Conservation (phyloP, 2,113 vertebrate species). For the Chlamydotis undulata region DNA sequence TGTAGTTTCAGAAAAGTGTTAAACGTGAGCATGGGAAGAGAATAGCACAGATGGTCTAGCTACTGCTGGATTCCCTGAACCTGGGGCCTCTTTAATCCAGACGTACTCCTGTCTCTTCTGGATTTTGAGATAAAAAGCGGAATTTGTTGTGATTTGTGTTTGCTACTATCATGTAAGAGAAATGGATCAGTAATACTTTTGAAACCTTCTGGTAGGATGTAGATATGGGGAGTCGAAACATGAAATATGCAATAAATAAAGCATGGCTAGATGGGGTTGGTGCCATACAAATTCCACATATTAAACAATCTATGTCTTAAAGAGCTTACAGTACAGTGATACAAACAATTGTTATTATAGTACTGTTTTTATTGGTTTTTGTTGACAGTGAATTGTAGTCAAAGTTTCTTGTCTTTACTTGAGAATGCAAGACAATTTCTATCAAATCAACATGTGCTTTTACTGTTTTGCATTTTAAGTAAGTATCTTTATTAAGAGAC, state of each 20-base stretch:
- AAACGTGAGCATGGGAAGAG: not conserved
- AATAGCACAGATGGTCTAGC: not conserved
- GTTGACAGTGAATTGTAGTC: not conserved
- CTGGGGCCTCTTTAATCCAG: not conserved
- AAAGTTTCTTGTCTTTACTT: not conserved
- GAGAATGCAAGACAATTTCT: not conserved
- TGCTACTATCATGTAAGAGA: not conserved
- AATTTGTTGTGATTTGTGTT: not conserved
- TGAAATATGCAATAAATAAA: not conserved
- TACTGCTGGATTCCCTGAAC: not conserved
- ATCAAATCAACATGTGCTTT: not conserved
- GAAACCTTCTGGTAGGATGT: not conserved
- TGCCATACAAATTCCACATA: not conserved
- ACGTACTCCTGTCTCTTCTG: rapidly evolving
- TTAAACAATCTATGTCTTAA: not conserved
- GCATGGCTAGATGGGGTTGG: not conserved
- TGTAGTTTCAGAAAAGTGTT: slow-evolving; percentile 26
- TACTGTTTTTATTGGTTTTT: not conserved
- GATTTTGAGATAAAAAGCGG: not conserved
- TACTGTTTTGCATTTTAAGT: not conserved
- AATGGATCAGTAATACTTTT: not conserved
- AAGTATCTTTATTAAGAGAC: not conserved
- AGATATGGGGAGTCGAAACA: not conserved
- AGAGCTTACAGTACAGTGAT: not conserved
- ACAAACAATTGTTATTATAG: not conserved